Conservation (phyloP, 2,113 vertebrate species). For the Trogon melanurus region DNA sequence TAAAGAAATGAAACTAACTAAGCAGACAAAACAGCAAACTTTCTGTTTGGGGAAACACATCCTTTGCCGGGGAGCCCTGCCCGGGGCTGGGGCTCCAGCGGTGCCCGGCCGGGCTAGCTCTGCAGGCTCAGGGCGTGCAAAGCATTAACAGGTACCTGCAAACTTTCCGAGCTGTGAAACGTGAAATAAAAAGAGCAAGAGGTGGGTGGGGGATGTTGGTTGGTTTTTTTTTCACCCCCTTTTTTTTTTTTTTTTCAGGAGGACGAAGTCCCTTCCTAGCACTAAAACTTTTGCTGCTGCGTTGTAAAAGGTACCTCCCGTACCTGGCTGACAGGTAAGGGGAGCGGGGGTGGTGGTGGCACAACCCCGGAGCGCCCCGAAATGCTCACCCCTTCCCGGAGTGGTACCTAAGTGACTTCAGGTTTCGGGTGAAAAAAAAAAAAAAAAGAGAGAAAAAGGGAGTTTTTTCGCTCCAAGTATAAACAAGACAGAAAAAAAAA, state of each 20-base stretch:
- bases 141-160: constrained; percentile 81
- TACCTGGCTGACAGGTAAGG: constrained; percentile 90
- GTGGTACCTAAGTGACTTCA: constrained; percentile 36
- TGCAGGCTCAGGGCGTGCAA: constrained; percentile 64
- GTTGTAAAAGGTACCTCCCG: constrained; percentile 66
- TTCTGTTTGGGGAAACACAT: constrained; percentile 79
- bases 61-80: constrained; percentile 31
- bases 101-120: constrained; percentile 51
- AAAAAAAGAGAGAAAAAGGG: background rate
- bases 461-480: background rate
- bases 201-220: background rate
- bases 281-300: constrained; percentile 70
- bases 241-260: background rate
- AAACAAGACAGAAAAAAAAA: background rate
- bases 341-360: background rate
- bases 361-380: constrained; percentile 38
- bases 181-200: constrained; percentile 44
- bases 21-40: constrained; percentile 79
- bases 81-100: constrained; percentile 51
- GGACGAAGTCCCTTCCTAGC: background rate
- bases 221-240: background rate
- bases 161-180: constrained; percentile 77
- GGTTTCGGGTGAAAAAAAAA: constrained; percentile 37
- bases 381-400: constrained; percentile 62
- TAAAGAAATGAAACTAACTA: constrained; percentile 83